Evolutionary conservation across 1,140 invertebrate genomes (phyloP), one percentile per base, ranked within the genome.

Genomic region (Chelonus insularis): DNA sequence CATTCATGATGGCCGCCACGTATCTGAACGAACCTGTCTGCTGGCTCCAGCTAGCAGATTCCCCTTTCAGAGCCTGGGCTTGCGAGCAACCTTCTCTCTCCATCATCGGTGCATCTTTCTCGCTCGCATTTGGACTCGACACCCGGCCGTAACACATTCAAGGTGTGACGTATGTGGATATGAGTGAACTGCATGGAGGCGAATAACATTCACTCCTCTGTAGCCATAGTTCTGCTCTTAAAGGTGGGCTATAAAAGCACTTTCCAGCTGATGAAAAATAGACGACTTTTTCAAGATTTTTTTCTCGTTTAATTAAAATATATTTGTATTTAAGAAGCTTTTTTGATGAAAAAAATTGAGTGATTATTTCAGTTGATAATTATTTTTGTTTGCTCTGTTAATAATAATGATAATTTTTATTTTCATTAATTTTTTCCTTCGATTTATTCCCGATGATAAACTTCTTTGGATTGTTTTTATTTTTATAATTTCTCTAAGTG

Each of bases 1-100:
- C 78, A 80, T 81, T 80, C 80, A 81, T 82, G 80, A 82, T 82
- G 80, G 80, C 79, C 78, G 80, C 75, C 79, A 74, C 75, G 73
- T 78, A 80, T 79, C 78, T 80, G 77, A 78, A 73, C 74, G 73
- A 79, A 80, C 80, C 76, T 78, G 78, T 77, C 76, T 76, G 72
- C 67, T 63, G 62, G 58, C 60, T 56, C 54, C 58, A 67, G 68
- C 64, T 59, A 58, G 63, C 70, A 68, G 65, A 72, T 69, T 77
- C 66, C 72, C 70, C 72, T 65, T 69, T 72, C 68, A 45, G 58
- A 59, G 45, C 41, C 5, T 45, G 36, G 43, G 34, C 67, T 59
- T 36, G 41, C 8, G 41, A 43, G 41, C 41, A 18, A 18, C 41
- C 67, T 66, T 62, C 66, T 60, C 55, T n/a, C 32, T 56, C 20